Base-by-base conservation (phyloP, 2,113 vertebrate genomes). In the Noctilio leporinus region DNA sequence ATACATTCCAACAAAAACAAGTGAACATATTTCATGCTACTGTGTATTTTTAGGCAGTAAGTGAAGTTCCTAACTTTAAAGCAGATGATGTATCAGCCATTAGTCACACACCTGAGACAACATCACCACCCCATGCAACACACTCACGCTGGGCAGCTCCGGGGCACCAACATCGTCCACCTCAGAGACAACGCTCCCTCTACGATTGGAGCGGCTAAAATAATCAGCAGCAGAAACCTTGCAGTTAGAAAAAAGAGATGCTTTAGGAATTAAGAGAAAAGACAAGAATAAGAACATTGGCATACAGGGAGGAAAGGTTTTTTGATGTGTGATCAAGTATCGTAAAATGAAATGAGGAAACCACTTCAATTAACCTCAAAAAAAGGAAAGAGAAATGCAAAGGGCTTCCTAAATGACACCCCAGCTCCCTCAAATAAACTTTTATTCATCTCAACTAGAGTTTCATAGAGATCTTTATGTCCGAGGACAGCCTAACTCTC, bases 221-320 rank as follows among this genome's bases (percentile, higher is more conserved):
- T 99, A 99, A 97, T 99, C 99, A 75, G 99, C 99, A 24, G 99
- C 98, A 82, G 99, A 99, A 97, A 99, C 99, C 96, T 98, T 99
- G 96, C 98, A 98, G 97, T 98, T 98, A 95, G 98, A 98, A 99
- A 81, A 99, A 99, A 97, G 98, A 97, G 98, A 99, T 2, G 97
- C 98, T 99, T 99, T 98, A 62, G 96, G 92, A 96, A 91, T 86
- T 84, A 93, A 92, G 10, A 97, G 15, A 97, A n/a, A 76, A 49
- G 43, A 83, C 78, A 86, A 55, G 33, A 0, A 16, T 40, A 78
- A 91, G n/a, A 91, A 80, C 89, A 76, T 0, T 69, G n/a, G 83
- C 10, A 64, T 38, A 76, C 0, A 30, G 47, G 24, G 33, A 5
- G 2, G 16, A 30, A 57, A 4, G 8, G 17, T 28, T 24, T 73